These are phyloP conservation scores for Terrapene triunguis DNA, from an alignment of 2,113 vertebrate genomes.

Conservation along the genomic window DNA sequence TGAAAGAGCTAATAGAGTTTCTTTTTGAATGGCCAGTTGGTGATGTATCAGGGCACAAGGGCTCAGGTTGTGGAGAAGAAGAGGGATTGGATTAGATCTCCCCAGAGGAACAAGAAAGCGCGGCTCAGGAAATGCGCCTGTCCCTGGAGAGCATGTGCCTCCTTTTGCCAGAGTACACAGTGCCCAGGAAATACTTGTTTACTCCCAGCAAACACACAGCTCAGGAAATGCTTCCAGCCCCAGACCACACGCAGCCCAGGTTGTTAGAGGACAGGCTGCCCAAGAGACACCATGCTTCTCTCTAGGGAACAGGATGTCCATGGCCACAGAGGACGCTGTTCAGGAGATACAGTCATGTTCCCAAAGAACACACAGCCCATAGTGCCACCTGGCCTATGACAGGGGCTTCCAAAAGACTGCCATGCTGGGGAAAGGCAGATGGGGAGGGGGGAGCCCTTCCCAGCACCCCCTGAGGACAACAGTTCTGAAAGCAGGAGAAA, in stretches of 20 bases:
- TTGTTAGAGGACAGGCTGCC: background rate
- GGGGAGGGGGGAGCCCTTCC: background rate
- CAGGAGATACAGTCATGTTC: background rate
- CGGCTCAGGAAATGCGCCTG: background rate
- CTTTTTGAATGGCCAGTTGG: background rate
- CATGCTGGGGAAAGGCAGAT: background rate
- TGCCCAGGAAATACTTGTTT: background rate
- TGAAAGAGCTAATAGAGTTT: background rate
- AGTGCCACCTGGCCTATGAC: background rate
- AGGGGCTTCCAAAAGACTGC: background rate
- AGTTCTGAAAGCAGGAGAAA: background rate
- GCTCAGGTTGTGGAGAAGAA: background rate
- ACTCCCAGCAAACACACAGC: background rate
- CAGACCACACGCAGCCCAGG: background rate
- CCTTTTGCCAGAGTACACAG: background rate
- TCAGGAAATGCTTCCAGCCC: background rate
- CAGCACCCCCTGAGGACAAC: background rate
- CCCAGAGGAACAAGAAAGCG: background rate
- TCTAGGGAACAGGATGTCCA: background rate
- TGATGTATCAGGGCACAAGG: background rate
- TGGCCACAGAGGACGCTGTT: background rate
- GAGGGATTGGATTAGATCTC: background rate
- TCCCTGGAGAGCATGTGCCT: fast-evolving
- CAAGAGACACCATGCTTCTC: background rate
- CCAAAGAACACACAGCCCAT: background rate